These are phyloP conservation scores for Rhynchomys soricoides DNA, from an alignment of 2,113 vertebrate species.

Conservation along the genomic window DNA sequence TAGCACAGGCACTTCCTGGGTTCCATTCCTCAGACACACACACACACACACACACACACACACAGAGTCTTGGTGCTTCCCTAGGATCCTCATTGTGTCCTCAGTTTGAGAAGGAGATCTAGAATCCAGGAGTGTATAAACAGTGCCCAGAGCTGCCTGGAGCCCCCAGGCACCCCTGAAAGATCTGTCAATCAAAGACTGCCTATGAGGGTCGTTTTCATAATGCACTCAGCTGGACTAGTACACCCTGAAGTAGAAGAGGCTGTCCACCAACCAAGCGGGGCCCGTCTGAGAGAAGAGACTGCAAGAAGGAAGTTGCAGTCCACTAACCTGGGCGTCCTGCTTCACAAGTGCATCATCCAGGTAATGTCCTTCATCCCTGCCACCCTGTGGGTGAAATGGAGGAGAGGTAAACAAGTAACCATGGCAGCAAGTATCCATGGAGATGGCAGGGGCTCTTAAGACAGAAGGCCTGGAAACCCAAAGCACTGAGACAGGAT, in stretches of 20 bases:
- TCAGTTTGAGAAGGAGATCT: not conserved
- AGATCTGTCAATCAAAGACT: not conserved
- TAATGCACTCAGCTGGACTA: not conserved
- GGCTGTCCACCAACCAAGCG: not conserved
- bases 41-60: not conserved
- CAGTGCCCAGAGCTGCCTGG: not conserved
- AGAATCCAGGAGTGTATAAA: not conserved
- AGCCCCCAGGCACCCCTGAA: not conserved
- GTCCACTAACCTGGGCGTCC: conserved; percentile 92
- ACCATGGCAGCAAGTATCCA: not conserved
- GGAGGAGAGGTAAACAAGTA: not conserved
- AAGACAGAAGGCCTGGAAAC: not conserved
- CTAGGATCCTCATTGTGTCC: not conserved
- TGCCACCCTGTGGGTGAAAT: conserved; percentile 88
- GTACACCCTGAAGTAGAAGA: not conserved
- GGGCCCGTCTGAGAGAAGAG: not conserved
- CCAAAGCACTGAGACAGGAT: not conserved
- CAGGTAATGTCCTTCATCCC: conserved; percentile 89
- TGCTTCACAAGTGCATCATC: conserved; percentile 87
- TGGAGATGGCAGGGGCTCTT: not conserved
- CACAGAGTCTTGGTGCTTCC: not conserved
- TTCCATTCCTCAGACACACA: not conserved
- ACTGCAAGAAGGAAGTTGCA: not conserved
- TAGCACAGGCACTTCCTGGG: not conserved
- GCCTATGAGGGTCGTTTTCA: not conserved